Evolutionary conservation across 2,888 invertebrate species (phyloP), one percentile per base, ranked within the genome.

Genomic region (Panzeria rudis): DNA sequence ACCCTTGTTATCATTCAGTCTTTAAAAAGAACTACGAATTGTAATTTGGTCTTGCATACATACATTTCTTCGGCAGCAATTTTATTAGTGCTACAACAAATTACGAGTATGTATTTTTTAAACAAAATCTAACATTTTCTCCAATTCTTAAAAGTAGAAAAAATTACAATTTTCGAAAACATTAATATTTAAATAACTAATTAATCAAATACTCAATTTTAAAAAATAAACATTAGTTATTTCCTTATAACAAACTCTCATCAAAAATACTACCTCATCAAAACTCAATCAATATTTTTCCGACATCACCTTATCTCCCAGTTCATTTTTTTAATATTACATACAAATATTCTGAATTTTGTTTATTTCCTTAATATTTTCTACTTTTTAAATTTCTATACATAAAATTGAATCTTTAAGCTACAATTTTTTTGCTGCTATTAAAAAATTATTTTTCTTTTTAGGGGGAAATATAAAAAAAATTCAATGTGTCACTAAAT

Each of bases 401-500:
- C 25, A 25, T 61, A 35, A 56, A 72, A 72, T 50, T 66, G 0
- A 47, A 72, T 54, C 47, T 76, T 82, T 69, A 66, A 83, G 56
- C 25, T 54, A 35, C 1, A 54, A 47, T 0, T 23, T 73, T 50
- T 23, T 29, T 62, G 41, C 52, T 52, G 44, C 9, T 17, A 62
- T 75, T n/a, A 69, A 76, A 62, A 62, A 44, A 11, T 11, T 8
- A 6, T 13, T 69, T 62, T 41, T 25, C 35, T 69, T 17, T 76
- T 76, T 73, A 23, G 13, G 25, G 6, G n/a, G 11, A 64, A 47
- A 50, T 59, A 25, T 3, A 47, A 71, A 71, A 81, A 61, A 82
- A 44, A 64, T 71, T 85, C 81, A 82, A 82, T 85, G 85, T 85
- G 85, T 85, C 85, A 85, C 85, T 82, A 85, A 85, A 85, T 75